Evolutionary conservation across 2,888 invertebrate species (phyloP), one percentile per base, ranked within the genome.

Genomic region (Callyntrura sp.): DNA sequence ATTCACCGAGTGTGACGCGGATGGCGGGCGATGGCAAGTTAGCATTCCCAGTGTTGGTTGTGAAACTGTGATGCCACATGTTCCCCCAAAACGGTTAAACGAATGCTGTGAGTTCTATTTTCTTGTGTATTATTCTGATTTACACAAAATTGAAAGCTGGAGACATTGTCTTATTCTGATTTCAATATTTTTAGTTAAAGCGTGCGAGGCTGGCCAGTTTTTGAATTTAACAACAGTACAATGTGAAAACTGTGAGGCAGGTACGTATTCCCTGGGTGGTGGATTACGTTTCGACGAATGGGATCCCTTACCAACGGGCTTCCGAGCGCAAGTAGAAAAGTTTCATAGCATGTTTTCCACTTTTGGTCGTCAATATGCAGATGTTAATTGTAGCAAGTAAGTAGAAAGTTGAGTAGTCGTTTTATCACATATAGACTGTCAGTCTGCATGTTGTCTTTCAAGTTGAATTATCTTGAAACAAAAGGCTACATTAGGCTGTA

Each of bases 181-280:
- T 85, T 4, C 6, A 35, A 35, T 35, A 35, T 6, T 70, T 88
- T 2, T 91, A 94, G 94, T 93, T 88, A 94, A 94, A 57, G 95
- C 95, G 0, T 96, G 96, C 93, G 94, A 94, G 6, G 94, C 95
- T 45, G 96, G 96, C 0, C 94, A 95, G 90, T 96, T 95, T 94
- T 94, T 95, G 90, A 95, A 96, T 93, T 93, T 95, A 57, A 94
- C 94, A 62, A 94, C 94, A 43, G 95, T 96, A 92, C 94, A 94
- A 87, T 96, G 96, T 93, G 94, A 94, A 62, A 94, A 94, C 11
- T 96, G 96, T 93, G 94, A 94, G 23, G 93, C 95, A 5, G 95
- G 96, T 9, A 95, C 95, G 5, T 96, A 95, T 93, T 96, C 96
- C 51, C 94, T 96, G 48, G 96, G 96, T 1, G 95, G 95, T 23